Conservation (phyloP, 2,797 vertebrate genomes). For the Thripadectes ignobilis region DNA sequence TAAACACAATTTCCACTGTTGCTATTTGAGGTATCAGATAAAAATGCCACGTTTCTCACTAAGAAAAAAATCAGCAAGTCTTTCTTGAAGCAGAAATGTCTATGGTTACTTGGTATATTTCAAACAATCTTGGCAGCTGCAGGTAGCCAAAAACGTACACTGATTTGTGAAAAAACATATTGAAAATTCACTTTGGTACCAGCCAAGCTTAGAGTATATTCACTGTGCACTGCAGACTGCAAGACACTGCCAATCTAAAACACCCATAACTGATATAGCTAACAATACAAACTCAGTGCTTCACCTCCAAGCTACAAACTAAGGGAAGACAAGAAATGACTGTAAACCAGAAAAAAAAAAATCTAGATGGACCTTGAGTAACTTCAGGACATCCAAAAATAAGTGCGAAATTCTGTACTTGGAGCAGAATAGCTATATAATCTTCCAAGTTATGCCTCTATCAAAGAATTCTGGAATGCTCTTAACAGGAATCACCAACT, state of each 20-base stretch:
- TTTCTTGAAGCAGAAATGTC: neutral
- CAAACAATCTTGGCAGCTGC: neutral
- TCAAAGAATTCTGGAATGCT: neutral
- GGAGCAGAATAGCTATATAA: neutral
- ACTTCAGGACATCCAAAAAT: neutral
- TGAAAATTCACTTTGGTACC: neutral
- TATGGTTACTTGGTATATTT: neutral
- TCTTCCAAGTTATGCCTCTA: neutral
- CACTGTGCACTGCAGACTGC: neutral
- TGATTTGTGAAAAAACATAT: neutral
- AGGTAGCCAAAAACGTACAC: neutral
- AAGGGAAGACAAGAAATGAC: neutral
- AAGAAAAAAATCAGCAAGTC: neutral
- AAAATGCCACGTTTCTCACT: neutral
- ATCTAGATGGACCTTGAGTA: neutral
- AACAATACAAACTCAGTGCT: neutral
- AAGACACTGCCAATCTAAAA: neutral
- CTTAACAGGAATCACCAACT: neutral
- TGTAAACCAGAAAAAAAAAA: neutral
- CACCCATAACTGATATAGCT: neutral
- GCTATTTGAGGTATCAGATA: neutral
- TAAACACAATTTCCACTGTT: neutral
- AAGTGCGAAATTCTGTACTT: neutral
- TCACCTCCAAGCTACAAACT: neutral
- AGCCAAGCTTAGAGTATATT: neutral